These are phyloP conservation scores for Hydriomena furcata DNA, from an alignment of 2,888 invertebrate species.

Conservation along the genomic window DNA sequence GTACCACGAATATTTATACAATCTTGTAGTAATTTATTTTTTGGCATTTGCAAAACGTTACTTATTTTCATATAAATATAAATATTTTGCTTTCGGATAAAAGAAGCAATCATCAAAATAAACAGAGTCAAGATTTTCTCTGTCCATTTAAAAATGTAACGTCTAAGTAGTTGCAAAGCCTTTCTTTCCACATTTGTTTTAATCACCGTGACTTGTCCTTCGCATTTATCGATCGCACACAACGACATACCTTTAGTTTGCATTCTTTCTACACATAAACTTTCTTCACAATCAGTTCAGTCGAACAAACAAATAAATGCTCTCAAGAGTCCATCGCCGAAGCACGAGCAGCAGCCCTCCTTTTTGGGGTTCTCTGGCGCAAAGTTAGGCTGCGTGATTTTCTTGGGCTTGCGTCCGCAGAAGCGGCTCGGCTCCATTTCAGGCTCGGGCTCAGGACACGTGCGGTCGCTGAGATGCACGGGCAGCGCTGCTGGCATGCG, in stretches of 20 bases:
- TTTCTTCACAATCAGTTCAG: constrained; percentile 36
- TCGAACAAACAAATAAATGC: constrained; percentile 82
- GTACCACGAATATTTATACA: too few relatives aligned
- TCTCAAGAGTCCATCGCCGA: constrained; percentile 76
- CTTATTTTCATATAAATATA: not conserved
- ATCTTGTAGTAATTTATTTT: too few relatives aligned
- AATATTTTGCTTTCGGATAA: not conserved
- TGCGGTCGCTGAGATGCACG: constrained; percentile 71
- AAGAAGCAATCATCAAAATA: constrained; percentile 10
- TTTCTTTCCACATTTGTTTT: not conserved
- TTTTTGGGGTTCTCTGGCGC: constrained; percentile 64
- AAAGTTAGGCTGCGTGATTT: constrained; percentile 70
- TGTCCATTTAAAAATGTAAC: too few relatives aligned
- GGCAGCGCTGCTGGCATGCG: constrained; percentile 69
- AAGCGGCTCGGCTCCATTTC: constrained; percentile 63
- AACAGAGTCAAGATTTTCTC: not conserved
- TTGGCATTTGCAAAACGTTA: constrained; percentile 10
- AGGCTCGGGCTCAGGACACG: constrained; percentile 60
- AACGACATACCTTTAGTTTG: not conserved
- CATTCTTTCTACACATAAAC: constrained; percentile 6
- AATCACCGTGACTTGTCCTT: not conserved
- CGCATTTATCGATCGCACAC: not conserved
- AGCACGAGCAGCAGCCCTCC: constrained; percentile 75
- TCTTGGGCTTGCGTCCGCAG: constrained; percentile 57
- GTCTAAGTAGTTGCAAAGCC: not conserved